A percentile compares a stretch with the other conserved stretches of the same genome.
Evolutionary conservation across 2,888 invertebrate species (phyloP).

Genomic region (Yponomeuta evonymella): DNA sequence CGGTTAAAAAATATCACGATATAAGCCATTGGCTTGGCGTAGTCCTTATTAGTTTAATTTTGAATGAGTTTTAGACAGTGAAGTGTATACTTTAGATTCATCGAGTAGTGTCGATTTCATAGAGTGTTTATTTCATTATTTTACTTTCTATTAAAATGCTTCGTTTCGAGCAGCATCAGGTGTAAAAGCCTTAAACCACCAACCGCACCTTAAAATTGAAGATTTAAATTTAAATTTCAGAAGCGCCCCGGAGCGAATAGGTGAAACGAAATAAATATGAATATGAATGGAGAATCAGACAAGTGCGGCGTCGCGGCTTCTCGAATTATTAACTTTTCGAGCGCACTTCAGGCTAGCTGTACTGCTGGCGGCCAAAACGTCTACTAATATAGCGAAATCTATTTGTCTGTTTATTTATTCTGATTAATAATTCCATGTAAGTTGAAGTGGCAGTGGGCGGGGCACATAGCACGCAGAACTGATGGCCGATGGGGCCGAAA

Average conservation of each 20-base stretch:
- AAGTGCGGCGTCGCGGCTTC: slow-evolving; percentile 60
- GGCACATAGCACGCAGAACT: no score
- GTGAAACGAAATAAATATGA: slow-evolving; percentile 75
- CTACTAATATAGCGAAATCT: neutral
- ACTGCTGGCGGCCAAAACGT: slow-evolving; percentile 36
- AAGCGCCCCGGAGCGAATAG: slow-evolving; percentile 44
- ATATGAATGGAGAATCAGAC: slow-evolving; percentile 73
- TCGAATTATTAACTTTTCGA: slow-evolving; percentile 72
- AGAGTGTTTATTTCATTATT: no score
- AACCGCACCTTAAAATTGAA: slow-evolving; percentile 47
- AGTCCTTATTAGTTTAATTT: no score
- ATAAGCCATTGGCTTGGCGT: no score
- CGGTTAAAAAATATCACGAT: no score
- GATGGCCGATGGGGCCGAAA: no score
- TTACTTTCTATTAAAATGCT: no score
- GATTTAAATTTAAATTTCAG: slow-evolving; percentile 64
- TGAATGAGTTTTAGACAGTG: no score
- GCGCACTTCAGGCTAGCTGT: slow-evolving; percentile 43
- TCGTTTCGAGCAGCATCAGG: no score
- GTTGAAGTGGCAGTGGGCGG: no score
- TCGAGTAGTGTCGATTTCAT: no score
- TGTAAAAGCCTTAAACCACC: neutral
- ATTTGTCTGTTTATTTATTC: neutral
- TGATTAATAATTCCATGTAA: neutral
- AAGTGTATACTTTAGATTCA: no score